Evolutionary conservation across 37 sponge, comb jelly and placozoan species (phyloP).

Genomic region (Aplysina aerophoba): DNA sequence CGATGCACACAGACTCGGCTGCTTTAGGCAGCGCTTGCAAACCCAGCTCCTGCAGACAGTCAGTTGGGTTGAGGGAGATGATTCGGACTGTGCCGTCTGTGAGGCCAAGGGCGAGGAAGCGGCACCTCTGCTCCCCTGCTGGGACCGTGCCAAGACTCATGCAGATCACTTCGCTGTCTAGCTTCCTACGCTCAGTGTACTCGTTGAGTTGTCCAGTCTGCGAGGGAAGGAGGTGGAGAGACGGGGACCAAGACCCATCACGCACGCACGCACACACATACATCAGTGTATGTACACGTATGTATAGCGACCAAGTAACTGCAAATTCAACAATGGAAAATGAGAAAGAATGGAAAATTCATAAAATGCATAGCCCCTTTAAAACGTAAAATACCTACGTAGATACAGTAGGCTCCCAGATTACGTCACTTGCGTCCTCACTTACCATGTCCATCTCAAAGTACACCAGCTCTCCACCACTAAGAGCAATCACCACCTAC

Average conservation of each 20-base stretch:
- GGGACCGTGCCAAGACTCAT: constrained; percentile 96
- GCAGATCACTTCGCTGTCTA: constrained; percentile 90
- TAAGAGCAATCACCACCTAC: constrained; percentile 93
- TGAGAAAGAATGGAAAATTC: neutral
- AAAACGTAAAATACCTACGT: no score
- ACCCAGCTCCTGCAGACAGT: constrained; percentile 91
- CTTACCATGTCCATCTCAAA: constrained; percentile 97
- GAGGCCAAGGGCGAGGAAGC: constrained; percentile 97
- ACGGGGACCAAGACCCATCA: no score
- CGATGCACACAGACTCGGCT: constrained; percentile 95
- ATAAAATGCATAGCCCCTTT: neutral
- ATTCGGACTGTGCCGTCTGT: constrained; percentile 96
- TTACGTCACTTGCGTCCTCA: neutral
- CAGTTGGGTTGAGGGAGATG: constrained; percentile 95
- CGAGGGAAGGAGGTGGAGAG: neutral
- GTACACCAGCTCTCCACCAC: constrained; percentile 97
- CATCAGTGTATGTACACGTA: no score
- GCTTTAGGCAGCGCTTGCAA: constrained; percentile 95
- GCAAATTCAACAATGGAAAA: neutral
- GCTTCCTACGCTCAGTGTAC: constrained; percentile 96
- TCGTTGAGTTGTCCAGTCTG: constrained; percentile 97
- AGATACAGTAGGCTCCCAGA: no score
- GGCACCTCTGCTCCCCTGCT: constrained; percentile 89
- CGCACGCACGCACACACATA: no score
- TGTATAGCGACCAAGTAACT: neutral